Percentiles rank a stretch among this genome's conserved stretches.
These are phyloP conservation scores for Campylomormyrus numenius DNA, from an alignment of 2,113 vertebrate genomes.

Conservation along the genomic window DNA sequence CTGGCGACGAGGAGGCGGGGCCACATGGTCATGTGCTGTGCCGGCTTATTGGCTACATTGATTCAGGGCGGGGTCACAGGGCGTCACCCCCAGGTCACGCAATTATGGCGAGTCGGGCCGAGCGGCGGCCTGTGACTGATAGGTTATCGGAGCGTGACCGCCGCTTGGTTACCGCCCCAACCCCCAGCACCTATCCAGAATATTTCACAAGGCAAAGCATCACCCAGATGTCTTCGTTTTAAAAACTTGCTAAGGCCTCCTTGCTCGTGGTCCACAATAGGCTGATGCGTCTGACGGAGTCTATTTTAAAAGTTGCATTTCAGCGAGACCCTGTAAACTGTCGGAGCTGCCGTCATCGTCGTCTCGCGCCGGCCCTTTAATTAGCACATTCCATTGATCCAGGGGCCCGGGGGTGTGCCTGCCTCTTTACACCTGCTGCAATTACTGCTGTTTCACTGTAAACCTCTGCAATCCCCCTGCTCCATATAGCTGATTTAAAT, in stretches of 20 bases:
- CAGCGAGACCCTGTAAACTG: background rate
- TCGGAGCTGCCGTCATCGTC: background rate
- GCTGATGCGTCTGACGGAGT: background rate
- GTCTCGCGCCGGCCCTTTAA: conserved; percentile 15
- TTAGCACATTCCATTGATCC: conserved; percentile 25
- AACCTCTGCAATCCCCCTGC: conserved; percentile 5
- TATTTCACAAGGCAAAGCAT: background rate
- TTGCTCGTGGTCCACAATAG: background rate
- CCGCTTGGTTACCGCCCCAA: background rate
- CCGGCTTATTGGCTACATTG: background rate
- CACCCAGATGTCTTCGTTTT: background rate
- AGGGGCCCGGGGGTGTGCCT: background rate
- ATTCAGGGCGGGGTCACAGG: background rate
- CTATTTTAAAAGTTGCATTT: background rate
- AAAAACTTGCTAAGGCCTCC: background rate
- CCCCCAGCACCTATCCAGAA: background rate
- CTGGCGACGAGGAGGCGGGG: background rate
- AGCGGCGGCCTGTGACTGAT: background rate
- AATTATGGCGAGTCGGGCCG: background rate
- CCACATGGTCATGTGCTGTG: background rate
- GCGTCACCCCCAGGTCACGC: background rate
- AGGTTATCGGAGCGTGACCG: background rate
- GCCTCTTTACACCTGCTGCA: conserved; percentile 17
- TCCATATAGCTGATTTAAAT: background rate
- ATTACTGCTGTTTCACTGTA: conserved; percentile 23